Evolutionary conservation across 2,797 vertebrate species (phyloP), one percentile per base, ranked within the genome.

Genomic region (Masticophis lateralis): DNA sequence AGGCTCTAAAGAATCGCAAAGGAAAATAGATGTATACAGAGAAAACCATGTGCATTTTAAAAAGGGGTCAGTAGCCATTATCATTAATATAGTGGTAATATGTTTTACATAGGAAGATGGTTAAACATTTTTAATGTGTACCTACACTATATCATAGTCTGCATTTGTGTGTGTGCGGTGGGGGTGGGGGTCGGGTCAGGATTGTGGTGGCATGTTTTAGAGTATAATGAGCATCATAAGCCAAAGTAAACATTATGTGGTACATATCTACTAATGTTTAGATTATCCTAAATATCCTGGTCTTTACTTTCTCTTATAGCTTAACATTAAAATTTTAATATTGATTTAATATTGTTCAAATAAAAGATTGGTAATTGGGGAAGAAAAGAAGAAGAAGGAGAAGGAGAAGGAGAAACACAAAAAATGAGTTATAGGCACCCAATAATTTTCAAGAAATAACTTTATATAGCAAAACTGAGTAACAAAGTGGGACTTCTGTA

Each of bases 1-100:
- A 95, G 9, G 27, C 56, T 66, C 25, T 91, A 86, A 93, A 83
- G 56, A 94, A 94, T 93, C 94, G 60, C 92, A 88, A 88, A 27
- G 22, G 6, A 79, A 89, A 32, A 91, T 9, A 37, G 88, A 95
- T 94, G 88, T 61, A 93, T 27, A 91, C 28, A 92, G 0, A 25
- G 69, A 60, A 90, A 92, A 63, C 9, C 2, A 28, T 25, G 53
- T 16, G 20, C 55, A 60, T 86, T 37, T 60, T 55, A 43, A 55
- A 86, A 63, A 55, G 56, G 25, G 53, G n/a, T 13, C 43, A 47
- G 4, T 83, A 83, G 20, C 22, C 79, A 25, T 83, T 12, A 83
- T 83, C 22, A 47, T 47, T 47, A 47, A 79, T 83, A 12, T 25
- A 47, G 43, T 83, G 79, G 22, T 47, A 83, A 47, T 22, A 83